phyloP scores from a whole-genome alignment of 2,888 invertebrate species.

The Cremastinae sp. region DNA sequence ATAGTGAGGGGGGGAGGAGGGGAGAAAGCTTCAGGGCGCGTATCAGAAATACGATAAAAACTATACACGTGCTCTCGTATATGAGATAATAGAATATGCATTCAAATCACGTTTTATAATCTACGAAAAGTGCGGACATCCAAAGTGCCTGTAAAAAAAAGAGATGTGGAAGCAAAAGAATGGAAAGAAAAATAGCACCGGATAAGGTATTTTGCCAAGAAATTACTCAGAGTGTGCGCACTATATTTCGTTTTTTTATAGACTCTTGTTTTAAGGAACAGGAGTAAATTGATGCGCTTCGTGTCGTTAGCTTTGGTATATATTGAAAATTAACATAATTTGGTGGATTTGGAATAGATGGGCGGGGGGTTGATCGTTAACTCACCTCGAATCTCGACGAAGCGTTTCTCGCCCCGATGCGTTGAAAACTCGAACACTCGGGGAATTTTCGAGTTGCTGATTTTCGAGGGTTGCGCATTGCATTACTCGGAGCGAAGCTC shows the following conservation, averaged over 20 bases:
- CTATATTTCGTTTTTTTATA: conserved; percentile 9
- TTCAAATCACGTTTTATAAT: conserved; percentile 56
- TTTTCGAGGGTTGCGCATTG: conserved; percentile 38
- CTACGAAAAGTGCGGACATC: conserved; percentile 40
- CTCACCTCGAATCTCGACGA: conserved; percentile 35
- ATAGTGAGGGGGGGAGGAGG: no score
- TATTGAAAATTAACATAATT: no score
- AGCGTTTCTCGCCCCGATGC: conserved; percentile 11
- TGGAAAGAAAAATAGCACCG: conserved; percentile 28
- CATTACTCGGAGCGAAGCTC: no score
- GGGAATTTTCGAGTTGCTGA: conserved; percentile 42
- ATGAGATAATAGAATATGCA: conserved; percentile 49
- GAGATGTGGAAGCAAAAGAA: conserved; percentile 1
- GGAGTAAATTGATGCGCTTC: not conserved
- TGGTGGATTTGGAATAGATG: no score
- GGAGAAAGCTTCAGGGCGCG: conserved; percentile 6
- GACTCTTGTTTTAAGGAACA: no score
- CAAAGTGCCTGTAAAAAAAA: conserved; percentile 29
- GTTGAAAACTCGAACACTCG: conserved; percentile 22
- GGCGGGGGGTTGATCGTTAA: no score
- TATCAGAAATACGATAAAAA: conserved; percentile 48
- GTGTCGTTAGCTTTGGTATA: no score
- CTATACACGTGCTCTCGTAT: conserved; percentile 40
- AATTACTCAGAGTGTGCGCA: conserved; percentile 44
- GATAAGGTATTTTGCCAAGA: conserved; percentile 21